Evolutionary conservation across 1,140 invertebrate genomes (phyloP), one percentile per base, ranked within the genome.

Genomic region (Hylaeus anthracinus): DNA sequence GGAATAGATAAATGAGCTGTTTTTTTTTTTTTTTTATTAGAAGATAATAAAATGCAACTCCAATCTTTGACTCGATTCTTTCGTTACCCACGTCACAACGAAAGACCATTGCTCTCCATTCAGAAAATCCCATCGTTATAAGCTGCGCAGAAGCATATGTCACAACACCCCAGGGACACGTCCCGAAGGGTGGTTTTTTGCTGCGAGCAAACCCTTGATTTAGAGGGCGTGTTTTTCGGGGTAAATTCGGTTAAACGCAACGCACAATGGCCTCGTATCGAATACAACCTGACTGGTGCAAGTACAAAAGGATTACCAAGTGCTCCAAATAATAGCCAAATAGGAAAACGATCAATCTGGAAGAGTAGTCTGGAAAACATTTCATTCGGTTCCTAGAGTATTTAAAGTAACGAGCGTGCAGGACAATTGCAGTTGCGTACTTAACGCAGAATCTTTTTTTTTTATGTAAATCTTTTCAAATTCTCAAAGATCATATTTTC

Each of bases 221-320:
- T 72, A 15, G 80, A 77, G 79, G 79, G 85, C 82, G 81, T 85
- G 79, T 86, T 84, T 88, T 86, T 67, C 71, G n/a, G 81, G 65
- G 69, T 84, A 76, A 86, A 83, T 79, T 85, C 84, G 81, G 73
- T 87, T 85, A 78, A 86, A 86, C 85, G 70, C 69, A 15, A 37
- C 0, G 1, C 45, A 83, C 77, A 86, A 86, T 86, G 72, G 83
- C 48, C 58, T 37, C 15, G 45, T 37, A 8, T 26, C 39, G 9
- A 15, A 43, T 58, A 14, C 70, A 79, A 65, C 70, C 60, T 73
- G 77, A 79, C 9, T 14, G 48, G 39, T 9, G 1, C 26, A 12
- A 76, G 48, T 10, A 6, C 2, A 8, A n/a, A 67, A 41, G 64
- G 8, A 67, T 69, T 69, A 58, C 5, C n/a, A 1, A 39, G 12